Conservation (phyloP, 2,113 vertebrate genomes). For the Chunga burmeisteri region DNA sequence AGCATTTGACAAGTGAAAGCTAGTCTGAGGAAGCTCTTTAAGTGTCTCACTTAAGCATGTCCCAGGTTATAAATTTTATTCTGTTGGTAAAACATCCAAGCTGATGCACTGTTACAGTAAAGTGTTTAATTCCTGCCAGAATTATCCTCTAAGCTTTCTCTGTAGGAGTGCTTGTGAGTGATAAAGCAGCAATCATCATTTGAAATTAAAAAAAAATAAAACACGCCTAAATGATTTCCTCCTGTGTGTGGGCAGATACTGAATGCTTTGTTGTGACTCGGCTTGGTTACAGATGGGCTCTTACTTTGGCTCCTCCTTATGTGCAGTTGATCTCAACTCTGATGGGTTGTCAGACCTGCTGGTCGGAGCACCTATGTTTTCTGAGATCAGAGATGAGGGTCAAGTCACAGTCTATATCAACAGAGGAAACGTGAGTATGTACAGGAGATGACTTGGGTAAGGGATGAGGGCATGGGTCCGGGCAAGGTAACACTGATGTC, state of each 20-base stretch:
- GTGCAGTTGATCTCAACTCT: constrained; percentile 96
- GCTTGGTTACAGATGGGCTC: constrained; percentile 99
- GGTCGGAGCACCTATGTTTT: constrained; percentile 97
- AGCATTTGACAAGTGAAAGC: neutral
- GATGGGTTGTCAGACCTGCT: constrained; percentile 96
- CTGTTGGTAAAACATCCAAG: neutral
- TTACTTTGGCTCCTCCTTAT: constrained; percentile 99
- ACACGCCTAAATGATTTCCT: constrained; percentile 15
- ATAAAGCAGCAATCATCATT: neutral
- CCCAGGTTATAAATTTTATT: neutral
- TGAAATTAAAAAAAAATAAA: neutral
- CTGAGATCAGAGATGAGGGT: constrained; percentile 93
- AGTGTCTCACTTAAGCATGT: neutral
- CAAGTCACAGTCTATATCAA: constrained; percentile 96
- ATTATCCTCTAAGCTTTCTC: neutral
- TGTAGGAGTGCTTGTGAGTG: neutral
- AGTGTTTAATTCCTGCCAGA: neutral
- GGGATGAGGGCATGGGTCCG: neutral
- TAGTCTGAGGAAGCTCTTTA: neutral
- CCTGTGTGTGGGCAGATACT: constrained; percentile 73
- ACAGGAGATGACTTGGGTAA: neutral
- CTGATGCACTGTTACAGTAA: neutral
- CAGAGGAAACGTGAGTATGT: constrained; percentile 93
- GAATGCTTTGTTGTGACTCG: constrained; percentile 86
- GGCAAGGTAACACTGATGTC: neutral